Base-by-base conservation (phyloP, 1,140 invertebrate species). In the Neodiprion pinetum region DNA sequence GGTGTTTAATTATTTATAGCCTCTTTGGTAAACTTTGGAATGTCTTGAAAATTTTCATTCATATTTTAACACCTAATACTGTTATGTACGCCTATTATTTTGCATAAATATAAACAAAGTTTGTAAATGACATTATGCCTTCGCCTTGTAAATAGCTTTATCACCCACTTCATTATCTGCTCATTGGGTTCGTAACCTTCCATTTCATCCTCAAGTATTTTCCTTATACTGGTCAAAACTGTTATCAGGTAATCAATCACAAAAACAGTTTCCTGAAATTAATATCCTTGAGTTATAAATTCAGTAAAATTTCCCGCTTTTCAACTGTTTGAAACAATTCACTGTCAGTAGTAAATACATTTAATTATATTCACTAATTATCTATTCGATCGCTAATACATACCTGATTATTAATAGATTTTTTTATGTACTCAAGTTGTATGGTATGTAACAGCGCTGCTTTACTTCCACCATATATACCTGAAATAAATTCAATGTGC, bases 371-470 rank as follows among this genome's bases (percentile, higher is more conserved):
- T 40, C 28, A 40, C 28, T 40, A 40, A 2, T 40, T 5, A 40
- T 3, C 28, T 3, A 40, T 40, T 40, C 2, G 28, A 61, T 9
- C 5, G 0, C 11, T 61, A 7, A 67, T 74, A 81, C 75, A 72
- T 75, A 83, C 83, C 10, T 83, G 67, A 11, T 90, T 86, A 9
- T 88, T 75, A 0, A 88, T 81, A 76, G 86, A 84, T 48, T 90
- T 88, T 77, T 91, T 93, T 10, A 93, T 80, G 21, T 90, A 84
- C 79, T 95, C 93, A 14, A 94, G 78, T 74, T 93, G 85, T 14
- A 94, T 90, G 3, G 92, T 87, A 23, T 91, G 86, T 5, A 90
- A 85, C 0, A 93, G 79, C 9, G 92, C 85, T 9, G 90, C 87
- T 74, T 92, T 88, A 28, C 83, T 85, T 0, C 91, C 92, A 0